A percentile compares a stretch with the other conserved stretches of the same genome.
Conservation (phyloP, 2,888 invertebrate species). For the Hydropsyche betteni region DNA sequence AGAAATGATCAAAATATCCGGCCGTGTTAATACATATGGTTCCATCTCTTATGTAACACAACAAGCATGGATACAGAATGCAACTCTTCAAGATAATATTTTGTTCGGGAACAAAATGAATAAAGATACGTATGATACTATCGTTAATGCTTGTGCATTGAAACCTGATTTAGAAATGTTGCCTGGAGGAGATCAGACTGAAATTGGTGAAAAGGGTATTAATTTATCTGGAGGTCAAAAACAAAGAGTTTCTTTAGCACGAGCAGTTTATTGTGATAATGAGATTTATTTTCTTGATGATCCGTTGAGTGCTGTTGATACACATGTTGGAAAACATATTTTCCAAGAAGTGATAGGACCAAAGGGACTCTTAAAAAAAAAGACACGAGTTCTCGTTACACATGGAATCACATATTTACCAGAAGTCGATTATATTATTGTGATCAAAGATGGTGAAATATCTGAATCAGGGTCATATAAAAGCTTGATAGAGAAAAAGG, state of each 20-base stretch:
- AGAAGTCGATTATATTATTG: conserved; percentile 89
- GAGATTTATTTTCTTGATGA: conserved; percentile 95
- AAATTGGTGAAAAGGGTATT: conserved; percentile 97
- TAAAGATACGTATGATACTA: conserved; percentile 75
- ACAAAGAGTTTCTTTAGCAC: conserved; percentile 88
- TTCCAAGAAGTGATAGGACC: conserved; percentile 92
- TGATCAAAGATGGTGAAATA: conserved; percentile 86
- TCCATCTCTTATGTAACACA: conserved; percentile 87
- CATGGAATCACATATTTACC: conserved; percentile 94
- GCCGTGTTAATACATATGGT: conserved; percentile 77
- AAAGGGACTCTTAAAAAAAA: conserved; percentile 74
- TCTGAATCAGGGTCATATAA: conserved; percentile 92
- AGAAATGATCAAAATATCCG: conserved; percentile 88
- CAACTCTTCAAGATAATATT: conserved; percentile 91
- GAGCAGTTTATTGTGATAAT: conserved; percentile 88
- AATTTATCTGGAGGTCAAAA: conserved; percentile 94
- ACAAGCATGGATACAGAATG: conserved; percentile 98
- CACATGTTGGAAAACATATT: conserved; percentile 98
- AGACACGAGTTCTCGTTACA: conserved; percentile 92
- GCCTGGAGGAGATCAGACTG: conserved; percentile 95
- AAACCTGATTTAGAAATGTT: conserved; percentile 91
- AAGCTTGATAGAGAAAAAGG: conserved; percentile 85
- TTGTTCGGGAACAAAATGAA: conserved; percentile 84
- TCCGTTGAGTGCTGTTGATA: conserved; percentile 95
- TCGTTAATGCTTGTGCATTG: conserved; percentile 91